phyloP scores from a whole-genome alignment of 2,888 invertebrate species.

The Cephus pulcher region DNA sequence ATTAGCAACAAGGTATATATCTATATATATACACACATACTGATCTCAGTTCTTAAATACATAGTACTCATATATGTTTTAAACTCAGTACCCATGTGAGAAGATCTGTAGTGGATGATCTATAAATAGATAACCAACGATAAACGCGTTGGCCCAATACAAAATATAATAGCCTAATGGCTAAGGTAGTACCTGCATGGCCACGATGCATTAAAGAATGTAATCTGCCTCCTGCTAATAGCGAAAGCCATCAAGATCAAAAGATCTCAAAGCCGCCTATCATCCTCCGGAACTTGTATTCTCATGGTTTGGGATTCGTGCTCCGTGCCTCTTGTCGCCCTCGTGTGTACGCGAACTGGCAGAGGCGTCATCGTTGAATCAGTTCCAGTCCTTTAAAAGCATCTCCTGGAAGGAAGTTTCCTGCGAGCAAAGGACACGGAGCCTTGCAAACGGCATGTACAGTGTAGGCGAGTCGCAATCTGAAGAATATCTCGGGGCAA shows the following conservation, averaged over 20 bases:
- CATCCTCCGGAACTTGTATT: neutral
- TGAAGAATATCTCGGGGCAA: conserved; percentile 20
- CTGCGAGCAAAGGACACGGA: neutral
- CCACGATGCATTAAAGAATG: conserved; percentile 13
- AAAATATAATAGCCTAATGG: conserved; percentile 16
- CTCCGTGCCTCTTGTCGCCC: neutral
- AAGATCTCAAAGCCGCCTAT: conserved; percentile 18
- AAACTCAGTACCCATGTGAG: neutral
- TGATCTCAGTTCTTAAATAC: neutral
- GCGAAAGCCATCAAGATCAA: conserved; percentile 23
- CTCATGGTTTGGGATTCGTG: neutral
- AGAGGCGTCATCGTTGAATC: neutral
- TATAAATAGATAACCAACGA: neutral
- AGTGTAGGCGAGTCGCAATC: conserved; percentile 32
- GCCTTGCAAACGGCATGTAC: neutral
- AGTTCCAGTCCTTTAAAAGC: neutral
- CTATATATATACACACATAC: neutral
- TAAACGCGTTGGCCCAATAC: conserved; percentile 5
- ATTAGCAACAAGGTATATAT: neutral
- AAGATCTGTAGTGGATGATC: neutral
- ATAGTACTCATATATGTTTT: neutral
- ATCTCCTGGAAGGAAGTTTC: neutral
- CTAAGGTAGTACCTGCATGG: conserved; percentile 11
- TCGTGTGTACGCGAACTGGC: neutral
- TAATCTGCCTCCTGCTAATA: conserved; percentile 25